These are phyloP conservation scores for Phaenicophaeus curvirostris DNA, from an alignment of 2,797 vertebrate genomes.

Conservation along the genomic window DNA sequence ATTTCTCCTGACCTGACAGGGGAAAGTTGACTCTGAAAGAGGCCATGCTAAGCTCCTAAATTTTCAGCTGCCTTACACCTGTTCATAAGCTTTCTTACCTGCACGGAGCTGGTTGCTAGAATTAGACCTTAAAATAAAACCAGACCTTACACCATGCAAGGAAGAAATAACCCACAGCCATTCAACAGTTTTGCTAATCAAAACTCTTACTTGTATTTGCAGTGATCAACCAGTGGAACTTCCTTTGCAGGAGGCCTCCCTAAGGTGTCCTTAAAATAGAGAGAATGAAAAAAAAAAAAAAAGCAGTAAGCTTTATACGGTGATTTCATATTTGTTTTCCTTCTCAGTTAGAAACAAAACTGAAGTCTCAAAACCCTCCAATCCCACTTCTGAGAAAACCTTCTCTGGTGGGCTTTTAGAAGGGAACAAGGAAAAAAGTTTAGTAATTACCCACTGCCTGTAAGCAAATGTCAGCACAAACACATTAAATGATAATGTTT, in stretches of 20 bases:
- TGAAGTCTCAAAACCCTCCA: constrained; percentile 1
- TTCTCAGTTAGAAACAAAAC: constrained; percentile 25
- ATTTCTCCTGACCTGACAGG: background rate
- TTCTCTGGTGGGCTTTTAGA: constrained; percentile 29
- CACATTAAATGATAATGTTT: constrained; percentile 47
- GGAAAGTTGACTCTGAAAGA: background rate
- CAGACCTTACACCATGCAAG: background rate
- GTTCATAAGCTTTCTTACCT: background rate
- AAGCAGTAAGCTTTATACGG: background rate
- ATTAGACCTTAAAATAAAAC: background rate
- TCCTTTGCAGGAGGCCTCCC: constrained; percentile 93
- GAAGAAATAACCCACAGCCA: background rate
- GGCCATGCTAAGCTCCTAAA: background rate
- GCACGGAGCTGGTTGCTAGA: background rate
- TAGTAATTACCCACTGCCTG: constrained; percentile 34
- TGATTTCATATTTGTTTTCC: background rate
- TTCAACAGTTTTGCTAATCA: background rate
- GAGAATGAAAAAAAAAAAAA: background rate
- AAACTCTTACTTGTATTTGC: constrained; percentile 92
- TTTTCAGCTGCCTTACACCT: background rate
- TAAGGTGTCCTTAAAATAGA: constrained; percentile 87
- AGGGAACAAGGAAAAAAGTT: background rate
- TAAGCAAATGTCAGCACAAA: constrained; percentile 39
- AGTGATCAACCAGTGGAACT: constrained; percentile 93
- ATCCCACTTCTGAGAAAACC: constrained; percentile 17